Evolutionary conservation across 1,140 invertebrate genomes (phyloP).

Genomic region (Periplaneta americana): DNA sequence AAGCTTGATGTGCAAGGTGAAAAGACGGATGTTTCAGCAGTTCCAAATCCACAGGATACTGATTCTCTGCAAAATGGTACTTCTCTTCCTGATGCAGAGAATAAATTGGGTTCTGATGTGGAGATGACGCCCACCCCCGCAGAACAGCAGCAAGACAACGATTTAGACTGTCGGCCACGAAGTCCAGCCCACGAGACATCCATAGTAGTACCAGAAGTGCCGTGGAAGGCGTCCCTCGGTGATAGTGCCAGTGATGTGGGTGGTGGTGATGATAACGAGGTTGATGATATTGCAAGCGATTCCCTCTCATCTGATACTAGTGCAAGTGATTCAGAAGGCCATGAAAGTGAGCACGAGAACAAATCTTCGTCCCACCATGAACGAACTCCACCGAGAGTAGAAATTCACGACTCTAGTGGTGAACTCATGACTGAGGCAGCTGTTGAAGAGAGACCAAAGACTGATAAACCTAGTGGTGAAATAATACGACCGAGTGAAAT

Average conservation of each 20-base stretch:
- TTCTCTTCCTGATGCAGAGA: background rate
- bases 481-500: background rate
- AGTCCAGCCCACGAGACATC: constrained; percentile 55
- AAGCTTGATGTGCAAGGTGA: background rate
- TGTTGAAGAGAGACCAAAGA: constrained; percentile 35
- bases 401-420: constrained; percentile 59
- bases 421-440: constrained; percentile 54
- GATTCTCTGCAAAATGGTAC: background rate
- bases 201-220: constrained; percentile 56
- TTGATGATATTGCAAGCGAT: constrained; percentile 51
- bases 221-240: constrained; percentile 45
- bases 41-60: background rate
- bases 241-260: constrained; percentile 21
- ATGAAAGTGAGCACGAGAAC: constrained; percentile 14
- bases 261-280: constrained; percentile 22
- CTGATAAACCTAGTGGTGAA: background rate
- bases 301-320: constrained; percentile 49
- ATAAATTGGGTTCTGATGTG: background rate
- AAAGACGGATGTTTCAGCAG: background rate
- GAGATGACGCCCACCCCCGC: background rate
- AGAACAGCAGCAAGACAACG: constrained; percentile 25
- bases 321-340: constrained; percentile 25
- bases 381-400: constrained; percentile 44
- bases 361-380: background rate
- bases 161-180: constrained; percentile 39